A percentile compares a stretch with the other conserved stretches of the same genome.
These are phyloP conservation scores for Emmelina monodactyla DNA, from an alignment of 2,888 invertebrate species.

Conservation along the genomic window DNA sequence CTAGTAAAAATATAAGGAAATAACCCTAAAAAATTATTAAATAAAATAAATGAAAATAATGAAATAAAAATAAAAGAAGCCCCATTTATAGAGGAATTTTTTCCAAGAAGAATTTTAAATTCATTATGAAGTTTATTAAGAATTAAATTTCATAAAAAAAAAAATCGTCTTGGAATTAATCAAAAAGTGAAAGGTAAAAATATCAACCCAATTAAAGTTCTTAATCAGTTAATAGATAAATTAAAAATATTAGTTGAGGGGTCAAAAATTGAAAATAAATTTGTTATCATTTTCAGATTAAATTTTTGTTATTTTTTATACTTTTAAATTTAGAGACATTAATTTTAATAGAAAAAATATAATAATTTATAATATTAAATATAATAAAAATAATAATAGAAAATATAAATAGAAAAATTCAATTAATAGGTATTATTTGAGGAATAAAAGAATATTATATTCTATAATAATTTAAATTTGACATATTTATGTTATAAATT, in stretches of 20 bases:
- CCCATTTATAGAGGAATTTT: constrained; percentile 45
- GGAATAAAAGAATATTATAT: constrained; percentile 71
- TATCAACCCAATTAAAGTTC: constrained; percentile 56
- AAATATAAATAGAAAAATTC: constrained; percentile 54
- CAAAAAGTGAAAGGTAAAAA: constrained; percentile 62
- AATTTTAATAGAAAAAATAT: constrained; percentile 32
- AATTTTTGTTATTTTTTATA: constrained; percentile 24
- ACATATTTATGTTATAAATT: constrained; percentile 66
- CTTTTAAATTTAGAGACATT: constrained; percentile 24
- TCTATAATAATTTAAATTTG: constrained; percentile 70
- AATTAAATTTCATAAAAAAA: constrained; percentile 55
- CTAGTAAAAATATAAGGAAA: constrained; percentile 76
- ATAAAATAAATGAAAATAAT: constrained; percentile 66
- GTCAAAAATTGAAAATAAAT: constrained; percentile 74
- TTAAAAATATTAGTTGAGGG: constrained; percentile 60
- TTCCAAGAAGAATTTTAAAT: constrained; percentile 64
- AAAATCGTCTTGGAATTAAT: constrained; percentile 60
- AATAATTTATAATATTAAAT: constrained; percentile 62
- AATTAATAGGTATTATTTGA: constrained; percentile 71
- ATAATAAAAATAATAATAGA: constrained; percentile 33
- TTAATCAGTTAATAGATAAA: constrained; percentile 68
- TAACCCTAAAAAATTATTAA: constrained; percentile 74
- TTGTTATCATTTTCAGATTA: constrained; percentile 71
- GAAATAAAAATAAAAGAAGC: constrained; percentile 64
- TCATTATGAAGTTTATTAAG: constrained; percentile 54